Evolutionary conservation across 2,113 vertebrate genomes (phyloP).

Genomic region (Aegithalos caudatus): DNA sequence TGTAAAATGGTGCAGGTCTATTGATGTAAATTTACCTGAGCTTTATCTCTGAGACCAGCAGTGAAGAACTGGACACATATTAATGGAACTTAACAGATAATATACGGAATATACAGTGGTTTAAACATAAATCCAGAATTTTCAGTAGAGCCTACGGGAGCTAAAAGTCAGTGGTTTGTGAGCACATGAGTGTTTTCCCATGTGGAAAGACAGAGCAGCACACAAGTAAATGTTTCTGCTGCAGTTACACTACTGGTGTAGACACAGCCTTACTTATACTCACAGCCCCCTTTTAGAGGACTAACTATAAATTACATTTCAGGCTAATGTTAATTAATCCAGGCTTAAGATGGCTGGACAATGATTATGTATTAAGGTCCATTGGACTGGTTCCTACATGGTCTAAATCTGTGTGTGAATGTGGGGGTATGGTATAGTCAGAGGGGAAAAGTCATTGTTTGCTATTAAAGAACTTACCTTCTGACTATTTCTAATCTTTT

Average conservation of each 20-base stretch:
- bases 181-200: neutral
- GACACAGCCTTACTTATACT: neutral
- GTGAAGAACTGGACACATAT: neutral
- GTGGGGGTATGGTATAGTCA: neutral
- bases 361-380: neutral
- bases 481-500: neutral
- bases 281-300: neutral
- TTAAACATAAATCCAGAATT: neutral
- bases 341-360: neutral
- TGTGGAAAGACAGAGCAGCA: neutral
- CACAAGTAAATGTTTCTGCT: neutral
- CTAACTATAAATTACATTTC: neutral
- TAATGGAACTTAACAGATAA: neutral
- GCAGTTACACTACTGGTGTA: accelerated
- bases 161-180: neutral
- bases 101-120: neutral
- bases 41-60: neutral
- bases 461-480: neutral
- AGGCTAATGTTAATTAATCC: neutral
- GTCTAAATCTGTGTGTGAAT: neutral
- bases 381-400: neutral
- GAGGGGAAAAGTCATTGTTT: neutral
- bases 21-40: neutral
- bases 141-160: neutral
- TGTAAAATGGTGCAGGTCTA: neutral